These are phyloP conservation scores for Agelaius phoeniceus DNA, from an alignment of 2,113 vertebrate genomes.

Conservation along the genomic window DNA sequence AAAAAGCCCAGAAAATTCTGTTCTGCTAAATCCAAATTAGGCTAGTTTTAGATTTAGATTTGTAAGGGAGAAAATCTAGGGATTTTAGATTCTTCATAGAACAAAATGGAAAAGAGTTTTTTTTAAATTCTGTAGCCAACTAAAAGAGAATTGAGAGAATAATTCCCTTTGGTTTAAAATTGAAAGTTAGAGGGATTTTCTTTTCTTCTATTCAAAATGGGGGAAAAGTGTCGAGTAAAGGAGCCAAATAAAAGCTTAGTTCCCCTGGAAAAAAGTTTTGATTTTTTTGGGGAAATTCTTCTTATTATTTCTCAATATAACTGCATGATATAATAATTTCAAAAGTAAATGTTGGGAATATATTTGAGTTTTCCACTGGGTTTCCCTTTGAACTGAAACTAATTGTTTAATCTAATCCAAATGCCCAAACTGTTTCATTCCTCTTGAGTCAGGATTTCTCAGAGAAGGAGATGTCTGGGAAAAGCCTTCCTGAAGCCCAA, in stretches of 20 bases:
- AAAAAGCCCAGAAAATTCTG: background rate
- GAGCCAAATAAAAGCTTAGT: background rate
- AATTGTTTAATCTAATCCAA: background rate
- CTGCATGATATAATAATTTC: background rate
- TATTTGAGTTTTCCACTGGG: background rate
- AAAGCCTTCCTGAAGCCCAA: background rate
- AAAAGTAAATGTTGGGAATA: background rate
- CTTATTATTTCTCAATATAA: background rate
- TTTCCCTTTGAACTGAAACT: background rate
- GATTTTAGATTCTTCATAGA: background rate
- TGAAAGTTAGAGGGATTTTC: background rate
- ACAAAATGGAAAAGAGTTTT: fast-evolving
- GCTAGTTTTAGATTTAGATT: background rate
- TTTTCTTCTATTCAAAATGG: background rate
- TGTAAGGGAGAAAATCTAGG: background rate
- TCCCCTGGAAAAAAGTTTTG: background rate
- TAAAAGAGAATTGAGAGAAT: background rate
- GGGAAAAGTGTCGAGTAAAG: background rate
- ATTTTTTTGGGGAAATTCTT: background rate
- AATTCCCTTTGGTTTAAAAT: background rate
- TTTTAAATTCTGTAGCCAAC: background rate
- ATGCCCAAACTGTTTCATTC: background rate
- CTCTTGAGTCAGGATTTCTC: background rate
- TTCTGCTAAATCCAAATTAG: background rate
- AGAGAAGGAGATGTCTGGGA: background rate